Conservation (phyloP, 2,113 vertebrate genomes). For the Ceratotherium simum region DNA sequence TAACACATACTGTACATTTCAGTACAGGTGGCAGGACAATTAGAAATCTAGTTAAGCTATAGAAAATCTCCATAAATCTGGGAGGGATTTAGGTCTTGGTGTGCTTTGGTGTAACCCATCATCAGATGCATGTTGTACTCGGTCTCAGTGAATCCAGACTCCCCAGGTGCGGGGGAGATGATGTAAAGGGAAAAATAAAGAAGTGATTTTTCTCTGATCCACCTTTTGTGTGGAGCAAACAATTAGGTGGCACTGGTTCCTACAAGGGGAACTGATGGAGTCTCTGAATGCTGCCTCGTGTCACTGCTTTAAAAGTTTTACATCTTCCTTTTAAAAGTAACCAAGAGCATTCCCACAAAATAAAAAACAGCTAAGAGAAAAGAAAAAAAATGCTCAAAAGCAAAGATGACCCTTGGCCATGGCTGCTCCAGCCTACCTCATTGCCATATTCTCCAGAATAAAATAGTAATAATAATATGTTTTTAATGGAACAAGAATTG, state of each 20-base stretch:
- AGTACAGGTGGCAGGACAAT: slow-evolving; percentile 76
- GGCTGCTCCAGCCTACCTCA: background rate
- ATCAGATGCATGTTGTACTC: slow-evolving; percentile 52
- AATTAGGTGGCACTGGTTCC: slow-evolving; percentile 40
- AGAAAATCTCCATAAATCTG: slow-evolving; percentile 77
- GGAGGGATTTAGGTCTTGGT: slow-evolving; percentile 72
- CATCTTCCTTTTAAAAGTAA: slow-evolving; percentile 14
- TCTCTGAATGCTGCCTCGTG: background rate
- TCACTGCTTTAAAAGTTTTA: background rate
- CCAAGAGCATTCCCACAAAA: background rate
- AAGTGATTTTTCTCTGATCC: slow-evolving; percentile 42
- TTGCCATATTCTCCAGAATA: background rate
- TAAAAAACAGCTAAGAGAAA: background rate
- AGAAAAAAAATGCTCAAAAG: background rate
- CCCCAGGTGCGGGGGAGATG: slow-evolving; percentile 65
- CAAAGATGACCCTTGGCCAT: background rate
- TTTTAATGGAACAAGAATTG: background rate
- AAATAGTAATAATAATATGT: background rate
- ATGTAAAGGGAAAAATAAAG: slow-evolving; percentile 68
- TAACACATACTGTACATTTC: slow-evolving; percentile 78
- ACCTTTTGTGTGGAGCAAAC: slow-evolving; percentile 72
- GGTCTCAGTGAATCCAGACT: slow-evolving; percentile 24
- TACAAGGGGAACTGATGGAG: background rate
- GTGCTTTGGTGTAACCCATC: slow-evolving; percentile 68
- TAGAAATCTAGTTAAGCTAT: slow-evolving; percentile 79